These are phyloP conservation scores for Dicyrtomina minuta DNA, from an alignment of 2,888 invertebrate species.

Conservation along the genomic window DNA sequence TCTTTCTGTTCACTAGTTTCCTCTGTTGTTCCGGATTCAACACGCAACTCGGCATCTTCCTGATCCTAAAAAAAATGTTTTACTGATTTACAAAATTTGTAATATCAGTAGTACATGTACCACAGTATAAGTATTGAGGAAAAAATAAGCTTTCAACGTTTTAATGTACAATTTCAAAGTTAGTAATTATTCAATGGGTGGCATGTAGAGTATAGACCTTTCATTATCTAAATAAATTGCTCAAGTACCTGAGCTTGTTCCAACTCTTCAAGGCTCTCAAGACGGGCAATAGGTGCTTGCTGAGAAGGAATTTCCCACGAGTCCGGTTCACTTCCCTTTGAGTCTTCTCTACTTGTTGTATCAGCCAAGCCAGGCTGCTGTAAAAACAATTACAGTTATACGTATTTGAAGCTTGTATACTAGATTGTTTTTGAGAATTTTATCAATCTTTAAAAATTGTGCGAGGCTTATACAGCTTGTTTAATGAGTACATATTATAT, in stretches of 20 bases:
- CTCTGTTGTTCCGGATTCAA: too few species aligned
- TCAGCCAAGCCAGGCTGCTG: constrained; percentile 48
- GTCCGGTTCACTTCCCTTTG: constrained; percentile 53
- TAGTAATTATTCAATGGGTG: neutral
- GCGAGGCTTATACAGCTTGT: too few species aligned
- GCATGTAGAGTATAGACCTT: neutral
- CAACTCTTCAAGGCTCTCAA: constrained; percentile 68
- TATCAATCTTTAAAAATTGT: too few species aligned
- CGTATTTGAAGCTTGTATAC: neutral
- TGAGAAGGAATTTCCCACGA: constrained; percentile 54
- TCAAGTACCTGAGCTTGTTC: constrained; percentile 61
- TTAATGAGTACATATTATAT: too few species aligned
- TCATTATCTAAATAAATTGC: too few species aligned
- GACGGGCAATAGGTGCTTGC: constrained; percentile 65
- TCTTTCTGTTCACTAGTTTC: too few species aligned
- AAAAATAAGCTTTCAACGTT: neutral
- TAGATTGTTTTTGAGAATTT: too few species aligned
- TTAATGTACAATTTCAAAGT: neutral
- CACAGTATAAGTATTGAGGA: too few species aligned
- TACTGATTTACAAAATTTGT: neutral
- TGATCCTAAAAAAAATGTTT: constrained; percentile 21
- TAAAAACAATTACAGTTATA: too few species aligned
- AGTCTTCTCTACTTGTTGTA: constrained; percentile 52
- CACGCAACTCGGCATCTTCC: constrained; percentile 46
- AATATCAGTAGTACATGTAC: neutral